Conservation (phyloP, 2,888 invertebrate genomes). For the Drosophila robusta region DNA sequence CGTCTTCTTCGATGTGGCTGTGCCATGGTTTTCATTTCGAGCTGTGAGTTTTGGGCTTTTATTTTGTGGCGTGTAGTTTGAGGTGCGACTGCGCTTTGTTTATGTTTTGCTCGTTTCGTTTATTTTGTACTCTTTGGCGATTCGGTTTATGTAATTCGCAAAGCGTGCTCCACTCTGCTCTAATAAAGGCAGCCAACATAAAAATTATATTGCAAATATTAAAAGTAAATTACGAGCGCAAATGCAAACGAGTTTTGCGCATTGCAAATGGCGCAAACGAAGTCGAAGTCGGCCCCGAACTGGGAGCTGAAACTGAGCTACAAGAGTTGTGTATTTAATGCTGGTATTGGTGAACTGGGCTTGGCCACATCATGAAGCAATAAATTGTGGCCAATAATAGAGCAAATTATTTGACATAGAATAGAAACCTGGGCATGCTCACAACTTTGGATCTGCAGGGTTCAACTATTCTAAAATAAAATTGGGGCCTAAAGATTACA, state of each 20-base stretch:
- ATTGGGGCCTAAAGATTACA: not conserved
- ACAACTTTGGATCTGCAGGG: too few species aligned
- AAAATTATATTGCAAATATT: conserved; percentile 71
- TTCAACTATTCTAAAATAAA: not conserved
- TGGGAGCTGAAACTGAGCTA: conserved; percentile 16
- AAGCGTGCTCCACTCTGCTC: conserved; percentile 68
- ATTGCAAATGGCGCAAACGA: conserved; percentile 18
- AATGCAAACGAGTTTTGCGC: conserved; percentile 72
- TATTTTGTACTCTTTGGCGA: conserved; percentile 20
- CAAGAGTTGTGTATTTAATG: conserved; percentile 4
- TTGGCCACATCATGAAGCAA: conserved; percentile 57
- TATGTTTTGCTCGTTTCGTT: conserved; percentile 44
- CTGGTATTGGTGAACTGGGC: conserved; percentile 54
- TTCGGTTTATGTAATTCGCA: conserved; percentile 68
- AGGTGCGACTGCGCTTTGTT: conserved; percentile 68
- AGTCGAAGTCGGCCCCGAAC: conserved; percentile 15
- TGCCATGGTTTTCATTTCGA: conserved; percentile 19
- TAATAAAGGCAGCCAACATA: conserved; percentile 59
- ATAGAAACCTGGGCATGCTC: conserved; percentile 18
- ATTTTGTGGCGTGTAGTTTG: conserved; percentile 3
- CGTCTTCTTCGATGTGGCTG: conserved; percentile 26
- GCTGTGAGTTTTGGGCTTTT: not conserved
- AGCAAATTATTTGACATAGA: conserved; percentile 34
- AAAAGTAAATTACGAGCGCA: conserved; percentile 73
- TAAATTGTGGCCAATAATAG: conserved; percentile 66